Base-by-base conservation (phyloP, 2,113 vertebrate species). In the Setophaga coronata region DNA sequence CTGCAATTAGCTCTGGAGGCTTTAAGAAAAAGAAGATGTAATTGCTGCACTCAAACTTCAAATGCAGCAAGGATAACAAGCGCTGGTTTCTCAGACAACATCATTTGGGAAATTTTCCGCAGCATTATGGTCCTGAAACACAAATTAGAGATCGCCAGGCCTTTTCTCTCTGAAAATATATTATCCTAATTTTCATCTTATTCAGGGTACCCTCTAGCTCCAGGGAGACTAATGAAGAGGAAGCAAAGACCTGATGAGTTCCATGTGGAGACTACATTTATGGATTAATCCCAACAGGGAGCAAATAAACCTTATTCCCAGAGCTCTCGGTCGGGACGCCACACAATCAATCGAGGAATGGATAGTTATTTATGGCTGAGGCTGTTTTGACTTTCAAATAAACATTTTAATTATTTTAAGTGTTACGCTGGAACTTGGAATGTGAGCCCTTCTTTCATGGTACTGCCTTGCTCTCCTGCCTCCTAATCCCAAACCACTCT, bases 211-310 rank as follows among this genome's bases (percentile, higher is more conserved):
- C 66, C 36, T 96, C 84, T 65, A 84, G 86, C 91, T 98, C 94
- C 95, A 87, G 60, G 81, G 97, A 97, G 97, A 93, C 95, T 95
- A 96, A 95, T 96, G 96, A 97, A 97, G 84, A 87, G 95, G 85
- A 94, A 94, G 97, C 90, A 89, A 96, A 96, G 93, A 96, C 80
- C 93, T 95, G 95, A 97, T 96, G 95, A 95, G 90, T 95, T 97
- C 96, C 96, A 96, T 90, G 91, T 76, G 95, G 97, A 97, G 97
- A 91, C 53, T 97, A 95, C 93, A 88, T 97, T 97, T 97, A 97
- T 93, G 96, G 96, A 98, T 97, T 97, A 97, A 97, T 97, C 89
- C 97, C 97, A 97, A 97, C 96, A 97, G 97, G 95, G 96, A 97
- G 94, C 91, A 97, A 97, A 97, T 96, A 92, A 91, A 95, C 92